Base-by-base conservation (phyloP, 2,888 invertebrate species). In the Yponomeuta sedellus region DNA sequence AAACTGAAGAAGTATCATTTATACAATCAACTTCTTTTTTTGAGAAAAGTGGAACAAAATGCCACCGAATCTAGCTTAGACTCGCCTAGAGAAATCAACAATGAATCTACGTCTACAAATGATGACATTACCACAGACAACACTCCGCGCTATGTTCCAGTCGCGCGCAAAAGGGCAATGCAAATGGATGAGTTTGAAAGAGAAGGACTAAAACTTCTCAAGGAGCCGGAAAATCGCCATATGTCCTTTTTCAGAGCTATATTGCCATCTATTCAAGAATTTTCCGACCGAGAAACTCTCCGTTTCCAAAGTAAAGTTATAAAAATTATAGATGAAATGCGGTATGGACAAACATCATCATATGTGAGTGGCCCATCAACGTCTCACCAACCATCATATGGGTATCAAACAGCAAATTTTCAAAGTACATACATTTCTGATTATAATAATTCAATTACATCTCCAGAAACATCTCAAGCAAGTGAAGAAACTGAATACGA, bases 201-300 rank as follows among this genome's bases (percentile, higher is more conserved):
- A 68, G 44, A 68, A 34, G 66, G 64, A 63, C 66, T 70, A 66
- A 69, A 69, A 70, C 0, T 65, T 67, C 68, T 72, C 66, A 70
- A 73, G 69, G 72, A 70, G 70, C 70, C 69, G 61, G 73, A 72
- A 71, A 70, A 71, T 71, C 68, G 64, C 66, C 69, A 69, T 64
- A 65, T 70, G 68, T 68, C 66, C 12, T 70, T 73, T 68, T 72
- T 66, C 19, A 73, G 16, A 67, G 70, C 10, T 68, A 72, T 71
- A 66, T 69, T 72, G 70, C 71, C 70, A 70, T 71, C 71, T 2
- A 64, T 72, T 3, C 64, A 70, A 68, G 69, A 69, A 8, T 71
- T 72, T 67, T 65, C 70, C 58, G n/a, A n/a, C n/a, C n/a, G n/a
- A n/a, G n/a, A n/a, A n/a, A n/a, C n/a, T n/a, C n/a, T n/a, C n/a